Evolutionary conservation across 2,113 vertebrate genomes (phyloP), one percentile per base, ranked within the genome.

Genomic region (Turnix velox): DNA sequence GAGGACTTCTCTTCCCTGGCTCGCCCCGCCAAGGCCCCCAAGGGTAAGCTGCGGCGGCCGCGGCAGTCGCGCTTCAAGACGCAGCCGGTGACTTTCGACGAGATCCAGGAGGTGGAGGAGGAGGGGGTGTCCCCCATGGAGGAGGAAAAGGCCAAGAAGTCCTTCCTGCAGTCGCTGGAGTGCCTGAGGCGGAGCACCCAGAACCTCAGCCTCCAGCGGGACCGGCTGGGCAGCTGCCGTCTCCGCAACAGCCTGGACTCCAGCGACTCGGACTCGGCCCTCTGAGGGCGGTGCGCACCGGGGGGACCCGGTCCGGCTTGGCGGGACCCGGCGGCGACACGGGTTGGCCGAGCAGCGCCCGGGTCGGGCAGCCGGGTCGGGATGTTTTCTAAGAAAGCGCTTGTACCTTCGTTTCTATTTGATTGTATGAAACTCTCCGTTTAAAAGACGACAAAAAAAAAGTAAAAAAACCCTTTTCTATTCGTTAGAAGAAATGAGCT

Each of bases 81-180:
- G 30, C 99, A 99, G 97, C 99, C 99, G 6, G 99, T 99, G 95
- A 99, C 99, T 93, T 99, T 99, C 83, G 98, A 99, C 58, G 99
- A 99, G 98, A 99, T 99, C 78, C 98, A 99, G 52, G 99, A 99
- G 98, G 99, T 99, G 83, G 99, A 99, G 76, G 99, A 99, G 87
- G 99, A 99, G 84, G 99, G 99, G 23, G 98, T 98, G 81, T 99
- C 99, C 5, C 98, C 99, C 3, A 80, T 99, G 97, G 99, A 99
- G 95, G 99, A 99, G 92, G 99, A 99, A 95, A 98, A 99, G 90
- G 99, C 99, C 25, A 98, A 98, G 33, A 98, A 98, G 40, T 99
- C 99, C n/a, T 99, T 99, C 96, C 96, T 99, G 96, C 99, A 99
- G 97, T 99, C 99, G 14, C 95, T 99, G 96, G 99, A 99, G 98